Evolutionary conservation across 2,113 vertebrate species (phyloP).

Genomic region (Origma solitaria): DNA sequence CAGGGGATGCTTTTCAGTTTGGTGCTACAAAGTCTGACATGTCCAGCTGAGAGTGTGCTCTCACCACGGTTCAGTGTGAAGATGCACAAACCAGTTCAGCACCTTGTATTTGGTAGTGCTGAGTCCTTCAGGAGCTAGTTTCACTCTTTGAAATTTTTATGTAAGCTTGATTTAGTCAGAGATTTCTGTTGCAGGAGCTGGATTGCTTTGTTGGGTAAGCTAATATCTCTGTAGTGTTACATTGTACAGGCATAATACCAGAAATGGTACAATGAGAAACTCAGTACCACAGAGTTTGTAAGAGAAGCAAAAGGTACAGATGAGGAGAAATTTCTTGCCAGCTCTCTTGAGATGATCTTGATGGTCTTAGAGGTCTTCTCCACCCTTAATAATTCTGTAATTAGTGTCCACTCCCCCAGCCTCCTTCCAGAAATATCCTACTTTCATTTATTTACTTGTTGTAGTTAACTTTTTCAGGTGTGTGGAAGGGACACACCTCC

Average conservation of each 20-base stretch:
- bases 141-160: not conserved
- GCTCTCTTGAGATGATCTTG: not conserved
- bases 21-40: not conserved
- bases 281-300: not conserved
- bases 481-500: not conserved
- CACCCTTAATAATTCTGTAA: not conserved
- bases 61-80: accelerated
- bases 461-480: not conserved
- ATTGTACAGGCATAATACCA: not conserved
- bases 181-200: not conserved
- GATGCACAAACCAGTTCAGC: not conserved
- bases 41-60: not conserved
- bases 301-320: not conserved
- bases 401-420: not conserved
- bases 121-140: not conserved
- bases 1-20: not conserved
- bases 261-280: not conserved
- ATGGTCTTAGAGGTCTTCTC: not conserved
- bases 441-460: not conserved
- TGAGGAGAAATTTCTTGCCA: not conserved
- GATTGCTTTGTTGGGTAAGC: not conserved
- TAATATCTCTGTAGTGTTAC: not conserved
- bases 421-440: not conserved
- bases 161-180: not conserved
- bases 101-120: not conserved